Evolutionary conservation across 53 echinoderm and acorn worm genomes (phyloP).

Genomic region (Holothuria leucospilota): DNA sequence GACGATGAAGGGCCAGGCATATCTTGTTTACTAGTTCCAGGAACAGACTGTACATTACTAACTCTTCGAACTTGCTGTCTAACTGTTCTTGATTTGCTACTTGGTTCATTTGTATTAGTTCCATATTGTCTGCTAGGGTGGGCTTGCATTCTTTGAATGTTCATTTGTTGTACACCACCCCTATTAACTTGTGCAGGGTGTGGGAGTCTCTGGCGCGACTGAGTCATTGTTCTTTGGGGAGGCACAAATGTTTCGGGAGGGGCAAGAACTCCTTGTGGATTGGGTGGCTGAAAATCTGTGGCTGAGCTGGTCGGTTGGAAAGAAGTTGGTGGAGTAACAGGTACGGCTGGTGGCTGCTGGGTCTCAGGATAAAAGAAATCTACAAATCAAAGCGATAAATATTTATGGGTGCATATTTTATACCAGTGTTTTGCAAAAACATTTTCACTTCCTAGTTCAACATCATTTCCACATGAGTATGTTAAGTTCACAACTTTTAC

Average conservation of each 20-base stretch:
- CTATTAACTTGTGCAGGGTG: neutral
- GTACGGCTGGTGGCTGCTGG: slow-evolving; percentile 21
- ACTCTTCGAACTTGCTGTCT: slow-evolving; percentile 3
- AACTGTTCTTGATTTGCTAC: slow-evolving; percentile 16
- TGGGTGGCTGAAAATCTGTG: slow-evolving; percentile 22
- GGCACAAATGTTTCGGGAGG: slow-evolving; percentile 14
- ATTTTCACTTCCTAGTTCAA: no score
- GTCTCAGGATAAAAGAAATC: slow-evolving; percentile 46
- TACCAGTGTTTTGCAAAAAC: no score
- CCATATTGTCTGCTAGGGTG: slow-evolving; percentile 18
- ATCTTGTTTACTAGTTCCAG: slow-evolving; percentile 23
- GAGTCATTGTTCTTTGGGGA: slow-evolving; percentile 32
- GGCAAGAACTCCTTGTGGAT: slow-evolving; percentile 25
- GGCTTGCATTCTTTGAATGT: slow-evolving; percentile 16
- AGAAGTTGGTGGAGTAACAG: slow-evolving; percentile 8
- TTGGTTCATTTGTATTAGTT: slow-evolving; percentile 32
- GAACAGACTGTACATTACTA: slow-evolving; percentile 27
- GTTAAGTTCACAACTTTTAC: no score
- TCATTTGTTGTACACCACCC: slow-evolving; percentile 2
- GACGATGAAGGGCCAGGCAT: slow-evolving; percentile 26
- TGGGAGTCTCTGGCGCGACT: neutral
- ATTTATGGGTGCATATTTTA: no score
- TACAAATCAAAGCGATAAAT: neutral
- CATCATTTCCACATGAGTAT: no score
- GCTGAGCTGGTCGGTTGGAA: slow-evolving; percentile 26